Percentiles rank a stretch among this genome's conserved stretches.
Conservation (phyloP, 2,888 invertebrate genomes). For the Platypus cylindrus region DNA sequence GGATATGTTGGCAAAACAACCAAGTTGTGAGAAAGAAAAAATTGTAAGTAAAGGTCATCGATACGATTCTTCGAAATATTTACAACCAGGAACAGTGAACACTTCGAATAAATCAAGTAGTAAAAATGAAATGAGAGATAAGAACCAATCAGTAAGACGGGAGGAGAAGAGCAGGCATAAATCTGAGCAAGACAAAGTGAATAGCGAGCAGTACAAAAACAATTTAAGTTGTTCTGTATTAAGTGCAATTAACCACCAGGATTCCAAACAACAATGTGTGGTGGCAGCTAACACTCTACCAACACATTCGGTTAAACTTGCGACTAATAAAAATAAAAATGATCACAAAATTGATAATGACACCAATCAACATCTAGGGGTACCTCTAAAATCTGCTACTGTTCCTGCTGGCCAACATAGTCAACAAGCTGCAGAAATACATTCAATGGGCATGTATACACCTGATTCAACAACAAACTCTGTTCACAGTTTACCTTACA, state of each 20-base stretch:
- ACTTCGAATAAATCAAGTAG: conserved; percentile 19
- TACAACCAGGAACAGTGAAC: conserved; percentile 14
- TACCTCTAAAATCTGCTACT: conserved; percentile 10
- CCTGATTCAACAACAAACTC: conserved; percentile 75
- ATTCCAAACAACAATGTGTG: conserved; percentile 8
- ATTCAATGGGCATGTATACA: conserved; percentile 78
- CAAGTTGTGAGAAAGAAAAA: conserved; percentile 29
- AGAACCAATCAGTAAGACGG: conserved; percentile 23
- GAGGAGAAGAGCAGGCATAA: conserved; percentile 21
- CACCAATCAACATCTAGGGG: conserved; percentile 13
- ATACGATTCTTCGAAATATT: conserved; percentile 24
- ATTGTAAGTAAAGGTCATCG: conserved; percentile 24
- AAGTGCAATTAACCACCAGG: conserved; percentile 10
- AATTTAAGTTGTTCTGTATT: conserved; percentile 9
- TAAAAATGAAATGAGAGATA: conserved; percentile 18
- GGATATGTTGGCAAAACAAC: conserved; percentile 29
- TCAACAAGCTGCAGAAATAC: conserved; percentile 43
- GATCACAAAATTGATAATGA: conserved; percentile 16
- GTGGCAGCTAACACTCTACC: conserved; percentile 2
- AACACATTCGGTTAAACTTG: conserved; percentile 4
- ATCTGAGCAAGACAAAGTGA: conserved; percentile 13
- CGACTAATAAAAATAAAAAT: conserved; percentile 15
- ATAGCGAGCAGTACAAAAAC: conserved; percentile 13
- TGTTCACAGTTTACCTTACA: conserved; percentile 62
- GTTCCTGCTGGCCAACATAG: conserved; percentile 7